Percentiles rank a stretch among this genome's conserved stretches.
phyloP scores from a whole-genome alignment of 2,113 vertebrate species.

The Passer montanus region DNA sequence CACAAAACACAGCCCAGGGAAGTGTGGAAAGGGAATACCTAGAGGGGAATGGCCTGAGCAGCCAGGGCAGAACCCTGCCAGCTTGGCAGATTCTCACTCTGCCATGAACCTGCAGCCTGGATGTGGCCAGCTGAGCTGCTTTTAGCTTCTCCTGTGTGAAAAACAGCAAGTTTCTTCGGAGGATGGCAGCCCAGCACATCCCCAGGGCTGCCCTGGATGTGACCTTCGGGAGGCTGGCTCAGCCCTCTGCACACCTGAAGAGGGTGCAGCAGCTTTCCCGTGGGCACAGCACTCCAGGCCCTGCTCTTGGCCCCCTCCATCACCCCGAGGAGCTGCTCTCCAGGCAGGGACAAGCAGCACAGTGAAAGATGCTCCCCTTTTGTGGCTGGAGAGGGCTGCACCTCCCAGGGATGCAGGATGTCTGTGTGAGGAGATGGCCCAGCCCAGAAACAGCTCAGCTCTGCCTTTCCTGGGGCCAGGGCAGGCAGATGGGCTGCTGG shows the following conservation, averaged over 20 bases:
- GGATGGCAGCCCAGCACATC: not conserved
- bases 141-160: not conserved
- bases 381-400: not conserved
- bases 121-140: not conserved
- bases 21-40: not conserved
- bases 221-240: fast-evolving
- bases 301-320: not conserved
- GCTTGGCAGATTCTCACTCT: not conserved
- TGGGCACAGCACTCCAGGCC: not conserved
- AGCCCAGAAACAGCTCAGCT: not conserved
- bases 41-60: not conserved
- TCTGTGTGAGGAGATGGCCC: not conserved
- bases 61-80: not conserved
- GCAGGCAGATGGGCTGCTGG: not conserved
- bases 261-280: not conserved
- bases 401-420: not conserved
- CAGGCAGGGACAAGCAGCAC: not conserved
- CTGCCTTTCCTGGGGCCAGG: not conserved
- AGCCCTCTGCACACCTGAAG: not conserved
- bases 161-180: not conserved
- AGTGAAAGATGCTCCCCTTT: not conserved
- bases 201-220: not conserved
- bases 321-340: not conserved
- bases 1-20: not conserved
- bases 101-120: not conserved